Evolutionary conservation across 2,113 vertebrate genomes (phyloP).

Genomic region (Oryzias woworae): DNA sequence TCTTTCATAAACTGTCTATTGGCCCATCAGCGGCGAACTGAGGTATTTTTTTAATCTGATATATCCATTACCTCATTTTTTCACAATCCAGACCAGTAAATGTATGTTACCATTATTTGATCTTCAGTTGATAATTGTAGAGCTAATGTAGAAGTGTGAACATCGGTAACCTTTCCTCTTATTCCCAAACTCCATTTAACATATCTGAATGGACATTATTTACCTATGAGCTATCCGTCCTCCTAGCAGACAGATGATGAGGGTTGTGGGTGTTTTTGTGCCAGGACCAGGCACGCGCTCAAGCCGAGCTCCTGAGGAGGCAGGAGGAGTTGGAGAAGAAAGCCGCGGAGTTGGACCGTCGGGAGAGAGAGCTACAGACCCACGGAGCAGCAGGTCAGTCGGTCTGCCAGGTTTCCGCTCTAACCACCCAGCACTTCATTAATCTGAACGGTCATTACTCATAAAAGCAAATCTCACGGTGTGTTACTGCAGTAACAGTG

Average conservation of each 20-base stretch:
- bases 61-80: slow-evolving; percentile 1
- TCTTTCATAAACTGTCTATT: slow-evolving; percentile 28
- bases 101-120: slow-evolving; percentile 4
- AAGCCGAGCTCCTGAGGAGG: slow-evolving; percentile 92
- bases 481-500: too few species aligned
- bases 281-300: slow-evolving; percentile 92
- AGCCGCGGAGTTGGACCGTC: slow-evolving; percentile 96
- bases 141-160: slow-evolving; percentile 6
- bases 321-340: slow-evolving; percentile 98
- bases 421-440: too few species aligned
- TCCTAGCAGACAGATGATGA: slow-evolving; percentile 20
- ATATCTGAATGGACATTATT: slow-evolving; percentile 23
- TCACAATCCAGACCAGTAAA: slow-evolving; percentile 10
- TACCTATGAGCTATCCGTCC: slow-evolving; percentile 2
- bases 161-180: neutral
- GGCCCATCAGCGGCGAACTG: slow-evolving; percentile 36
- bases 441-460: too few species aligned
- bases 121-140: slow-evolving; percentile 8
- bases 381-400: slow-evolving; percentile 84
- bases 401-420: neutral
- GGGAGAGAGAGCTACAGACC: slow-evolving; percentile 95
- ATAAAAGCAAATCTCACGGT: too few species aligned
- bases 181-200: slow-evolving; percentile 3
- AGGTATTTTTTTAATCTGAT: slow-evolving; percentile 46
- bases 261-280: slow-evolving; percentile 23